phyloP scores from a whole-genome alignment of 1,140 invertebrate species.

The Euschistus heros region DNA sequence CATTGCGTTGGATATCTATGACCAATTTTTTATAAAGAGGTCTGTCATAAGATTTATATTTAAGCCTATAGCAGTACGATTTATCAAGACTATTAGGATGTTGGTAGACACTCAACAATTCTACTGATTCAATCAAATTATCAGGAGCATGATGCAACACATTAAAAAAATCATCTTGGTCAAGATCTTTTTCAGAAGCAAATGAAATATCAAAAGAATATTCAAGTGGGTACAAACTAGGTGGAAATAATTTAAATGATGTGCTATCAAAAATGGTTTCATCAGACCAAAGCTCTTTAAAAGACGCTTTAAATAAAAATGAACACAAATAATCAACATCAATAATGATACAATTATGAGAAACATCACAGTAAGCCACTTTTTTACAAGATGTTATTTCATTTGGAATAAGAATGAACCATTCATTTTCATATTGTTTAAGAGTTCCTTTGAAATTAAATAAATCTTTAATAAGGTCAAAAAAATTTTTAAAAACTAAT shows the following conservation, averaged over 20 bases:
- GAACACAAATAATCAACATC: background rate
- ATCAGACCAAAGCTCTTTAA: background rate
- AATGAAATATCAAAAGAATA: conserved; percentile 38
- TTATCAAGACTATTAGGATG: conserved; percentile 31
- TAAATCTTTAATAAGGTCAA: too few relatives aligned
- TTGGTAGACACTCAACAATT: conserved; percentile 33
- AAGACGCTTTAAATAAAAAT: background rate
- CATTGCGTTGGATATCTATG: conserved; percentile 36
- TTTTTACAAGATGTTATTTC: background rate
- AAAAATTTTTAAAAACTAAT: too few relatives aligned
- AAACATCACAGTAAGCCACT: background rate
- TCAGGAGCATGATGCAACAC: conserved; percentile 35
- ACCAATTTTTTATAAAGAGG: conserved; percentile 36
- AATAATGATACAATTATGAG: background rate
- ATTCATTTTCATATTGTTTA: background rate
- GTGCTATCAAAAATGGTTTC: background rate
- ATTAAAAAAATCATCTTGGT: conserved; percentile 32
- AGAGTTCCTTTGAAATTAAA: too few relatives aligned
- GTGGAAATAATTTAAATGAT: background rate
- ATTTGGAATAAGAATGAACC: background rate
- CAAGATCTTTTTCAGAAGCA: conserved; percentile 29
- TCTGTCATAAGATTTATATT: conserved; percentile 35
- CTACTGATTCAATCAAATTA: conserved; percentile 34
- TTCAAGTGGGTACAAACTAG: conserved; percentile 28
- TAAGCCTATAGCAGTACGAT: conserved; percentile 37